phyloP scores from a whole-genome alignment of 2,888 invertebrate genomes.

The Hesperia comma region DNA sequence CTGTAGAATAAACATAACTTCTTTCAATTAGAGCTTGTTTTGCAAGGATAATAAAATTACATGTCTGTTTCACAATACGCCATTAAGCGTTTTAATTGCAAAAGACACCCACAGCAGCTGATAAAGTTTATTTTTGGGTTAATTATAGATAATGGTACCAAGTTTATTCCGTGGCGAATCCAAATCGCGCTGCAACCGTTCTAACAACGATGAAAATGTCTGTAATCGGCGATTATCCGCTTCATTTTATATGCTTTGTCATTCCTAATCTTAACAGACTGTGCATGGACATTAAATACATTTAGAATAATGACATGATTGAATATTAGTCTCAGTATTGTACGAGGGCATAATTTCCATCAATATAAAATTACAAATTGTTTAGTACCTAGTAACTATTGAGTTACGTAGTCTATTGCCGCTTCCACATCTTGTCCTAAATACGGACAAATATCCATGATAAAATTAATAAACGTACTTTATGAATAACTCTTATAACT shows the following conservation, averaged over 20 bases:
- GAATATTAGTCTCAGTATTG: no score
- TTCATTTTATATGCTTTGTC: conserved; percentile 2
- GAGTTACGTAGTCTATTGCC: no score
- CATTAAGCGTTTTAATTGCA: neutral
- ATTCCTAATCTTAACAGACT: neutral
- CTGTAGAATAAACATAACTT: neutral
- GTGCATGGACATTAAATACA: neutral
- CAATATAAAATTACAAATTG: no score
- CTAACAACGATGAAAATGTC: conserved; percentile 2
- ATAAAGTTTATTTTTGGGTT: neutral
- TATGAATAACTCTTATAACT: no score
- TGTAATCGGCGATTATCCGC: conserved; percentile 1
- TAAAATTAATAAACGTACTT: no score
- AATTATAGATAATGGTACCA: neutral
- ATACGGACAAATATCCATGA: no score
- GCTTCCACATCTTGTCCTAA: no score
- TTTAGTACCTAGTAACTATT: no score
- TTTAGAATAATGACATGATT: no score
- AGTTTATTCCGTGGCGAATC: neutral
- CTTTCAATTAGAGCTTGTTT: neutral
- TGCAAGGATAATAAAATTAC: conserved; percentile 1
- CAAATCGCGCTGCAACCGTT: neutral
- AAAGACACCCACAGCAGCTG: neutral
- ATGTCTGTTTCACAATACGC: neutral
- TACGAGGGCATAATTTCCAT: no score